These are phyloP conservation scores for Hozukius guyotensis DNA, from an alignment of 2,797 vertebrate genomes.

Conservation along the genomic window DNA sequence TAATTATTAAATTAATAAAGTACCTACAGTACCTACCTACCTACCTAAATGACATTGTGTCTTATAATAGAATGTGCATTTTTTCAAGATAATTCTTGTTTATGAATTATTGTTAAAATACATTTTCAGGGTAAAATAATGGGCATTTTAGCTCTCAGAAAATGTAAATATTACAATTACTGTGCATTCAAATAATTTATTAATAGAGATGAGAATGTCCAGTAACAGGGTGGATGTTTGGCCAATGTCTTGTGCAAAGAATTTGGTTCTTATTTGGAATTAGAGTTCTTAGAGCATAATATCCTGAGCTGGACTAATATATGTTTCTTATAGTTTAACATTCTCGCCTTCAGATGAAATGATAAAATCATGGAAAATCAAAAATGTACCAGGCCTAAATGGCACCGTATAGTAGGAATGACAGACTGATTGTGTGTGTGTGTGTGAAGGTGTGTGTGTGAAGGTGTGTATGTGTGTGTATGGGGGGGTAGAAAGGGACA, in stretches of 20 bases:
- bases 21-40: no score
- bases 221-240: neutral
- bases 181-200: neutral
- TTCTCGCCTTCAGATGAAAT: neutral
- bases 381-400: neutral
- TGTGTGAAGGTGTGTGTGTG: no score
- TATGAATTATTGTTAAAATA: neutral
- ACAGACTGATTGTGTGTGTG: no score
- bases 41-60: neutral
- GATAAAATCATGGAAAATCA: neutral
- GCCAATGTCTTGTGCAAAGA: neutral
- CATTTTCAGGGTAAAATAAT: neutral
- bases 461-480: no score
- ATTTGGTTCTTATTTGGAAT: no score
- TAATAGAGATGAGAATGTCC: slow-evolving; percentile 5
- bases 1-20: no score
- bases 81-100: neutral
- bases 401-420: no score
- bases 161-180: neutral
- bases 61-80: neutral
- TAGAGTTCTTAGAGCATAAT: neutral
- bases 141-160: neutral
- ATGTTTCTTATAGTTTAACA: neutral
- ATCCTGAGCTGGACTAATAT: neutral
- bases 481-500: no score